phyloP scores from a whole-genome alignment of 2,888 invertebrate species.

The Drosophila melanocephala region DNA sequence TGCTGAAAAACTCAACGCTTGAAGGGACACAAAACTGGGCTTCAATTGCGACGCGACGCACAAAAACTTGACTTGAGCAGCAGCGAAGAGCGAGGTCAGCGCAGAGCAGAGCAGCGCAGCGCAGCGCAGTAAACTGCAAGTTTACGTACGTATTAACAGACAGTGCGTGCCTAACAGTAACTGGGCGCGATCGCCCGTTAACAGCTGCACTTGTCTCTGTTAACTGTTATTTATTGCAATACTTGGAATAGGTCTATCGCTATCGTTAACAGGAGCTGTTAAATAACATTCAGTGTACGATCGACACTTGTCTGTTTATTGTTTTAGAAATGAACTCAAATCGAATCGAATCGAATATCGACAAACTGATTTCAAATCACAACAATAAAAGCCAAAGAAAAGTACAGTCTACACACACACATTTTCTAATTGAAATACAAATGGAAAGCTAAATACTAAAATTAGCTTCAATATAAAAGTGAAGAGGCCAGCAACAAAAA shows the following conservation, averaged over 20 bases:
- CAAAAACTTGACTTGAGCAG: slow-evolving; percentile 54
- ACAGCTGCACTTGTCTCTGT: slow-evolving; percentile 10
- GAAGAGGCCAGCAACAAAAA: slow-evolving; percentile 46
- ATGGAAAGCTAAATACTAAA: slow-evolving; percentile 77
- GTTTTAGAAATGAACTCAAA: slow-evolving; percentile 9
- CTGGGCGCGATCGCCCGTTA: slow-evolving; percentile 2
- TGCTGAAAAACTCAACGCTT: slow-evolving; percentile 65
- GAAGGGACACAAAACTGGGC: slow-evolving; percentile 71
- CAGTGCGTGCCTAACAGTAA: slow-evolving; percentile 8
- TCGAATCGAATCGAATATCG: slow-evolving; percentile 1
- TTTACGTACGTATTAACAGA: slow-evolving; percentile 30
- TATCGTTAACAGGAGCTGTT: neutral
- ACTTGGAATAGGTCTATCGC: neutral
- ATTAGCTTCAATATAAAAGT: slow-evolving; percentile 71
- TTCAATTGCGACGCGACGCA: slow-evolving; percentile 65
- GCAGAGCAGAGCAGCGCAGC: slow-evolving; percentile 5
- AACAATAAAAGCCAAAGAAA: slow-evolving; percentile 24
- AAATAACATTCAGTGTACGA: neutral
- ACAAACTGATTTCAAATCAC: slow-evolving; percentile 21
- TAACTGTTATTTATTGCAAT: neutral
- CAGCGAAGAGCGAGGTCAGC: slow-evolving; percentile 52
- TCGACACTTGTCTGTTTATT: slow-evolving; percentile 25
- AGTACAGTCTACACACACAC: slow-evolving; percentile 44
- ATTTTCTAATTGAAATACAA: slow-evolving; percentile 74
- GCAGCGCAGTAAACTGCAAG: slow-evolving; percentile 21